Evolutionary conservation across 2,888 invertebrate genomes (phyloP).

Genomic region (Dichetophora obliterata): DNA sequence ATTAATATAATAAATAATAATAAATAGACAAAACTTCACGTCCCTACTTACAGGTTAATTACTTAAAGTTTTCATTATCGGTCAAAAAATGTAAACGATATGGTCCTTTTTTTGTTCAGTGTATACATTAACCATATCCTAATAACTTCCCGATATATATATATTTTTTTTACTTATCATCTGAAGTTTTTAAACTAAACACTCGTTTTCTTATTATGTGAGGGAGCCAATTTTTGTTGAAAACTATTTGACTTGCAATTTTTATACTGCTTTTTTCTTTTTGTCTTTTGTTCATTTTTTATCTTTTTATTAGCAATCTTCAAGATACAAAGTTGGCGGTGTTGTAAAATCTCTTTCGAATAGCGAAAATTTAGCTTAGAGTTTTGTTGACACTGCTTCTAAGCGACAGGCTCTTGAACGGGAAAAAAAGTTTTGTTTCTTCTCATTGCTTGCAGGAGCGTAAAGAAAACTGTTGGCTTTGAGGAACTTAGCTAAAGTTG

Average conservation of each 20-base stretch:
- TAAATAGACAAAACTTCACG: too few relatives aligned
- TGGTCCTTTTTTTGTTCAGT: too few relatives aligned
- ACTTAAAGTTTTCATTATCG: too few relatives aligned
- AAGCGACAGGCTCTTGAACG: background rate
- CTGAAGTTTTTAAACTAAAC: too few relatives aligned
- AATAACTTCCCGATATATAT: too few relatives aligned
- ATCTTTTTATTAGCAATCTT: conserved; percentile 8
- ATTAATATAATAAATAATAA: too few relatives aligned
- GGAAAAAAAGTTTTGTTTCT: background rate
- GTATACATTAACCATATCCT: too few relatives aligned
- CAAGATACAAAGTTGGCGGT: background rate
- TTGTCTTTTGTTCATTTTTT: background rate
- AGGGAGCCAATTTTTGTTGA: conserved; percentile 18
- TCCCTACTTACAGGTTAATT: too few relatives aligned
- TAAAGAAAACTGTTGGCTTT: background rate
- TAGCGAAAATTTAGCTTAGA: background rate
- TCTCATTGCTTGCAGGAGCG: background rate
- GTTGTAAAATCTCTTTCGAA: background rate
- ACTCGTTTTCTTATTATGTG: background rate
- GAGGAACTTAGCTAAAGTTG: background rate
- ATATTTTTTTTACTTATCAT: too few relatives aligned
- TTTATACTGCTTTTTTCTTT: background rate
- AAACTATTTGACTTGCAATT: background rate
- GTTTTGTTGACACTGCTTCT: conserved; percentile 3
- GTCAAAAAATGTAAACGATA: too few relatives aligned